These are phyloP conservation scores for Apistogramma diplotaenia DNA, from an alignment of 2,113 vertebrate genomes.

Conservation along the genomic window DNA sequence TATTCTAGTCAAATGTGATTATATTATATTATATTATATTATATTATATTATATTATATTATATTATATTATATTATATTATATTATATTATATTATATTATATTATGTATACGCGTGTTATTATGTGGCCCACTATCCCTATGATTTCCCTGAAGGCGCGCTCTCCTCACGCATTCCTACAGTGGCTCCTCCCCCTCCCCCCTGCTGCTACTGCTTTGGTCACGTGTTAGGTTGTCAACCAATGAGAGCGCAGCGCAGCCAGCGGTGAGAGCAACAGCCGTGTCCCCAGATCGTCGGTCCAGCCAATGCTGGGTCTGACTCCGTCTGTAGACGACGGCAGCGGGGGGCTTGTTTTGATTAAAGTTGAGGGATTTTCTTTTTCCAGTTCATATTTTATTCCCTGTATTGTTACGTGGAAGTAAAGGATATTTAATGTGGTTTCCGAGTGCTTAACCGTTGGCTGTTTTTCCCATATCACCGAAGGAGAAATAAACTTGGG, in stretches of 20 bases:
- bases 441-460: background rate
- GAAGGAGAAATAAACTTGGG: constrained; percentile 7
- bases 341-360: constrained; percentile 55
- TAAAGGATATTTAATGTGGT: constrained; percentile 1
- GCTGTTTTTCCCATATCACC: background rate
- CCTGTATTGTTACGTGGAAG: background rate
- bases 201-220: background rate
- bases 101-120: background rate
- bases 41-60: background rate
- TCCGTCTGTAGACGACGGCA: constrained; percentile 17
- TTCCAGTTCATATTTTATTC: background rate
- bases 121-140: constrained; percentile 23
- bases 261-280: background rate
- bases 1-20: too few relatives aligned
- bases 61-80: background rate
- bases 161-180: constrained; percentile 63
- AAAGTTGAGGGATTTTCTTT: constrained; percentile 30
- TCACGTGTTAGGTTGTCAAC: constrained; percentile 50
- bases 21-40: background rate
- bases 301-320: constrained; percentile 44
- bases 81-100: too few relatives aligned
- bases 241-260: constrained; percentile 55
- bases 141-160: constrained; percentile 56
- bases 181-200: constrained; percentile 53
- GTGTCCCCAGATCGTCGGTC: background rate